phyloP scores from a whole-genome alignment of 2,113 vertebrate genomes.

The Cavia aperea region DNA sequence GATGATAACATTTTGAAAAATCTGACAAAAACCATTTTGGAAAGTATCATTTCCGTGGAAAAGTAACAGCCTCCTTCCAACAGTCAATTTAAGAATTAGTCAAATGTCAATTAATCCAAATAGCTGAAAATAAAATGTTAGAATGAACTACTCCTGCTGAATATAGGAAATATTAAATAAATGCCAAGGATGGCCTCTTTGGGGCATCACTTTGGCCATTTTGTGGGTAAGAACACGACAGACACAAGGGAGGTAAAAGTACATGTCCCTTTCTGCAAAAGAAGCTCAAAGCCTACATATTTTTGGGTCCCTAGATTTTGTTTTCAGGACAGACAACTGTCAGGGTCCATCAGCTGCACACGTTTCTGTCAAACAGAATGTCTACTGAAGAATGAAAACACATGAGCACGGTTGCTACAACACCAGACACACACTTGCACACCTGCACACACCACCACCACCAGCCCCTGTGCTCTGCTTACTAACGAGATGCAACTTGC shows the following conservation, averaged over 20 bases:
- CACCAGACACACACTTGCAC: background rate
- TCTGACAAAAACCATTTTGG: slow-evolving; percentile 46
- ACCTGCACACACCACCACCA: background rate
- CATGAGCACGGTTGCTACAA: too few relatives aligned
- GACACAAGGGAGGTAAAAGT: background rate
- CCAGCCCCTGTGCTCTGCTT: background rate
- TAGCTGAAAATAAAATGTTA: slow-evolving; percentile 33
- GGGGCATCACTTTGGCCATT: background rate
- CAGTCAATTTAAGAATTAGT: slow-evolving; percentile 25
- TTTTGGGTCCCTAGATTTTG: background rate
- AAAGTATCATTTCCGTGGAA: background rate
- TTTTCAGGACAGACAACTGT: background rate
- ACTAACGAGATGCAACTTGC: background rate
- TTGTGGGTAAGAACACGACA: background rate
- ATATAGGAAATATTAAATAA: background rate
- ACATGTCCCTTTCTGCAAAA: background rate
- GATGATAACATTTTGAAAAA: slow-evolving; percentile 50
- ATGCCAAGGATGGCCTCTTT: background rate
- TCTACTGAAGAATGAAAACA: background rate
- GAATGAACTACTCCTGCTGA: slow-evolving; percentile 2
- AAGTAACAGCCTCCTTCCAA: slow-evolving; percentile 19
- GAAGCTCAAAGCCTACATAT: background rate
- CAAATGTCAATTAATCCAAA: slow-evolving; percentile 43
- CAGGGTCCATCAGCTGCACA: background rate
- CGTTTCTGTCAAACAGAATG: background rate